These are phyloP conservation scores for Crotalus tigris DNA, from an alignment of 2,113 vertebrate species.

Conservation along the genomic window DNA sequence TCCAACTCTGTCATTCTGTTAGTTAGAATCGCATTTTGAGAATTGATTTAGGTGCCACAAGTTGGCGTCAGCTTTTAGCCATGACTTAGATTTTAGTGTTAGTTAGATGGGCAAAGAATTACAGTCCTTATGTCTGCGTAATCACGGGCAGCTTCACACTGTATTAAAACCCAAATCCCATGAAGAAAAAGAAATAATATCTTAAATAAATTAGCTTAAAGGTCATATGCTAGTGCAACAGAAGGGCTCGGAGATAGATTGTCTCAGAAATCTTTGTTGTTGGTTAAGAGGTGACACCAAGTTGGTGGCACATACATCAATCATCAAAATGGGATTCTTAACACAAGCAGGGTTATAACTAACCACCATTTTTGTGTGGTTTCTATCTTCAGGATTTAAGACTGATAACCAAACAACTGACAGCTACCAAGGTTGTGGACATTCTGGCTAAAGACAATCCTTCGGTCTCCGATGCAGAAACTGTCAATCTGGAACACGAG, in stretches of 20 bases:
- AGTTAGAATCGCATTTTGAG: too few relatives aligned
- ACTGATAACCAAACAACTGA: conserved; percentile 77
- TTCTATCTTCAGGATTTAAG: conserved; percentile 74
- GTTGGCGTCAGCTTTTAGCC: too few relatives aligned
- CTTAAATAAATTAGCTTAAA: background rate
- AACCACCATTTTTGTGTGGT: too few relatives aligned
- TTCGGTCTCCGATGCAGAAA: conserved; percentile 34
- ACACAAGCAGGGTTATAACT: background rate
- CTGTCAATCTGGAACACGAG: conserved; percentile 78
- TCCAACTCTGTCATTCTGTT: too few relatives aligned
- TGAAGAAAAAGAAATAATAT: too few relatives aligned
- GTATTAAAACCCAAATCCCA: too few relatives aligned
- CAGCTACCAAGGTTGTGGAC: conserved; percentile 69
- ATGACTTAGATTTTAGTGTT: too few relatives aligned
- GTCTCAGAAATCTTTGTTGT: background rate
- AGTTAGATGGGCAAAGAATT: too few relatives aligned
- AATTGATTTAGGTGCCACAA: too few relatives aligned
- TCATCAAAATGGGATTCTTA: background rate
- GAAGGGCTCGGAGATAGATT: background rate
- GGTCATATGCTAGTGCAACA: background rate
- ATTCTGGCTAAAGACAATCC: conserved; percentile 74
- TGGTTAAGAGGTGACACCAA: background rate
- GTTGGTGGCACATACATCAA: background rate
- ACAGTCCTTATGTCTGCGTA: too few relatives aligned
- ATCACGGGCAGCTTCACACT: too few relatives aligned